Base-by-base conservation (phyloP, 2,113 vertebrate species). In the Leptobrachium ailaonicum region DNA sequence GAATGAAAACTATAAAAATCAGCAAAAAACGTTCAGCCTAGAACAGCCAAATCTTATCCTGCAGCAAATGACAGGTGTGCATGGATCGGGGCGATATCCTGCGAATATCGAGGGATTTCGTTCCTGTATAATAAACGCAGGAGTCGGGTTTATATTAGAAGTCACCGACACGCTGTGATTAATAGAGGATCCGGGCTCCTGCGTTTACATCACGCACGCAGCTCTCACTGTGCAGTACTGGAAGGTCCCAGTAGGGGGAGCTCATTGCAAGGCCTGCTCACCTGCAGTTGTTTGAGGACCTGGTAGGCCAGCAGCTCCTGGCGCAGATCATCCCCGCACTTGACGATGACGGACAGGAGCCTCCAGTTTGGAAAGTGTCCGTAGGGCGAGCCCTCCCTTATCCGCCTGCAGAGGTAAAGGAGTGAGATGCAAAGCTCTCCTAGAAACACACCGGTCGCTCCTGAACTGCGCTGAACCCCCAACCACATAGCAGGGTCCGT, bases 301-400 rank as follows among this genome's bases (percentile, higher is more conserved):
- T 99, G 97, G 87, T 89, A 98, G 0, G 97, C 97, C 2, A 99
- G 90, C 8, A 98, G 94, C 89, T 99, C 97, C 88, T 99, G 97
- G 1, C 97, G 87, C 0, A 99, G 93, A 82, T 98, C 97, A 9
- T 99, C 97, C 0, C 97, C 97, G 2, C 97, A 99, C 72, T 99
- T 99, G 0, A 99, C 97, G 0, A 99, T 99, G 79, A 99, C 96
- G 0, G 97, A 98, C 68, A 99, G 92, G 2, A 99, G 94, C 66
- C 95, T 90, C 97, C 97, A 99, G 53, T 88, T 93, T 2, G 96
- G 96, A 0, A 98, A 89, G 88, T 98, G 97, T 0, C 97, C 97
- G 0, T 99, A 99, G 0, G 97, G 97, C 12, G 97, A 98, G 0
- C 91, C 94, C 40, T 99, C 97, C 32, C 97, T 90, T 87, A 99